A percentile compares a stretch with the other conserved stretches of the same genome.
These are phyloP conservation scores for Orestias chungarensis DNA, from an alignment of 2,797 vertebrate genomes.

Conservation along the genomic window DNA sequence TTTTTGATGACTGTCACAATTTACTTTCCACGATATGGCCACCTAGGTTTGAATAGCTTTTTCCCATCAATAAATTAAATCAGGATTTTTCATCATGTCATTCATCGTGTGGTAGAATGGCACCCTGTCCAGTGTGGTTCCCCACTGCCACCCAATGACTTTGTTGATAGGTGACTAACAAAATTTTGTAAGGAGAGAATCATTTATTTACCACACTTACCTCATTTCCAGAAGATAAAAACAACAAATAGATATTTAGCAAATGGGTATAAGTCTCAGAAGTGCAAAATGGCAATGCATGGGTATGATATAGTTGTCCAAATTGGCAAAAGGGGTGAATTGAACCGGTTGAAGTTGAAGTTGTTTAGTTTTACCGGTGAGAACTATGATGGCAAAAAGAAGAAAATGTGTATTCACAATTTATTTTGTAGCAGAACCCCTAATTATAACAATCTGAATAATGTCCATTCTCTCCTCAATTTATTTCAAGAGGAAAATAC, in stretches of 20 bases:
- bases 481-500: constrained; percentile 23
- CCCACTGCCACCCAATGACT: not conserved
- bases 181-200: not conserved
- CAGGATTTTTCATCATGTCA: not conserved
- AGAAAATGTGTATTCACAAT: constrained; percentile 43
- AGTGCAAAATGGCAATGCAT: not conserved
- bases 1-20: not conserved
- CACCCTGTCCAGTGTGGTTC: not conserved
- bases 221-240: not conserved
- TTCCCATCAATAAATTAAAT: not conserved
- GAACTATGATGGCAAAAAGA: constrained; percentile 19
- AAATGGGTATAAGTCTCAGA: not conserved
- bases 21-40: not conserved
- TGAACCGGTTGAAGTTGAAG: not conserved
- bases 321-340: not conserved
- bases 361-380: not conserved
- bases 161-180: not conserved
- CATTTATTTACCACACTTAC: not conserved
- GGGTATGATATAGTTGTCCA: not conserved
- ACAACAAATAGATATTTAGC: not conserved
- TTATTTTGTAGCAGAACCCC: constrained; percentile 36
- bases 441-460: constrained; percentile 34
- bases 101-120: not conserved
- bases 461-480: constrained; percentile 37
- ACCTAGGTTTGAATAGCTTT: not conserved